Evolutionary conservation across 2,888 invertebrate species (phyloP), one percentile per base, ranked within the genome.

Genomic region (Calliscelio sp.): DNA sequence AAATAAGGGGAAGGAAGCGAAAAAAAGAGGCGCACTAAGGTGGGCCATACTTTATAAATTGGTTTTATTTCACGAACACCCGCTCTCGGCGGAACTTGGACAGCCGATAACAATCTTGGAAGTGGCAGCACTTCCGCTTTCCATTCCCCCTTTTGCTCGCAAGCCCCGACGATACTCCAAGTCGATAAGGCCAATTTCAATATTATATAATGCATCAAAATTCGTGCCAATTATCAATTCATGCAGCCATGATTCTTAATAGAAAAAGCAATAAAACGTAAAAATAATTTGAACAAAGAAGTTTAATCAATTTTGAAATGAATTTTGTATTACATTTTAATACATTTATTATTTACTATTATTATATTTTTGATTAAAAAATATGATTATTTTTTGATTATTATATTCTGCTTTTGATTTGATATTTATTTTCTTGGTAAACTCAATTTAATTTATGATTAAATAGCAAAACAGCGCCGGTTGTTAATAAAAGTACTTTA

Each of bases 101-200:
- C 79, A 53, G 65, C 49, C 79, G 84, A 84, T 79, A 84, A 84
- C 74, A 79, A 84, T 79, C 84, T 79, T 79, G 74, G 63, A 84
- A 84, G 79, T 79, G 84, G 84, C 79, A 70, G 79, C 75, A 79
- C 70, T 79, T 84, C 79, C 79, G 79, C 79, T 73, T 79, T 46
- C 68, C 57, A 44, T 55, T 38, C 68, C 74, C 84, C 49, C 28
- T 61, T n/a, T n/a, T n/a, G n/a, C n/a, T n/a, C n/a, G 38, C 57
- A 18, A 49, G 14, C 35, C 25, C 66, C 65, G 41, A 59, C 84
- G 79, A 75, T 84, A 61, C 78, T 83, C 53, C 49, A 83, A 68
- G 70, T 78, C 74, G 79, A 83, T 79, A 79, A 79, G 55, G 59
- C 68, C 74, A 71, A 68, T 83, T 83, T 78, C 73, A 73, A 83